phyloP scores from a whole-genome alignment of 2,888 invertebrate genomes.

The Didymodactylos carnosus region DNA sequence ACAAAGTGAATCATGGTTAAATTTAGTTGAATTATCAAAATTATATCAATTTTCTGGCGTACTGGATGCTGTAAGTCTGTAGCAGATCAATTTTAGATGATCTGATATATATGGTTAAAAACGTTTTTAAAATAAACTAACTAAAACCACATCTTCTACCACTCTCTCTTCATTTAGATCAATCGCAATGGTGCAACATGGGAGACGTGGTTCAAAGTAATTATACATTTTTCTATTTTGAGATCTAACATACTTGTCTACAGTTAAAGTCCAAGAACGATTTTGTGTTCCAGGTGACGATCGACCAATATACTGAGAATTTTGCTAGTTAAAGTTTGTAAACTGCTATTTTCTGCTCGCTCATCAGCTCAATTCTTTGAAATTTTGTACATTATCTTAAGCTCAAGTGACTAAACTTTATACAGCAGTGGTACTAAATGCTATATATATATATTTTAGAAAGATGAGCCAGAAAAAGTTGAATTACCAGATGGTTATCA shows the following conservation, averaged over 20 bases:
- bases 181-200: neutral
- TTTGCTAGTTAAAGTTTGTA: too few relatives aligned
- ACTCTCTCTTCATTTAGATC: neutral
- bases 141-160: neutral
- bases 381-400: neutral
- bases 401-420: conserved; percentile 16
- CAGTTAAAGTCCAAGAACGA: too few relatives aligned
- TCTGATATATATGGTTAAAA: neutral
- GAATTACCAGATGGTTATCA: conserved; percentile 33
- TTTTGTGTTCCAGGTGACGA: too few relatives aligned
- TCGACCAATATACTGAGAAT: too few relatives aligned
- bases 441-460: conserved; percentile 35
- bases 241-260: too few relatives aligned
- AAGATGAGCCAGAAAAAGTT: conserved; percentile 33
- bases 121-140: too few relatives aligned
- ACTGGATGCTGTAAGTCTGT: conserved; percentile 28
- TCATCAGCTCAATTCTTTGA: neutral
- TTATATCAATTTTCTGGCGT: conserved; percentile 35
- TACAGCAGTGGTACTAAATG: conserved; percentile 30
- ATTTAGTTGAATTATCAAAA: conserved; percentile 33
- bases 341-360: too few relatives aligned
- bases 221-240: too few relatives aligned
- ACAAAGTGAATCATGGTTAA: conserved; percentile 33
- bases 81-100: neutral
- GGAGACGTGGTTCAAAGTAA: neutral